Evolutionary conservation across 1,140 invertebrate species (phyloP).

Genomic region (Sycophila sp.): DNA sequence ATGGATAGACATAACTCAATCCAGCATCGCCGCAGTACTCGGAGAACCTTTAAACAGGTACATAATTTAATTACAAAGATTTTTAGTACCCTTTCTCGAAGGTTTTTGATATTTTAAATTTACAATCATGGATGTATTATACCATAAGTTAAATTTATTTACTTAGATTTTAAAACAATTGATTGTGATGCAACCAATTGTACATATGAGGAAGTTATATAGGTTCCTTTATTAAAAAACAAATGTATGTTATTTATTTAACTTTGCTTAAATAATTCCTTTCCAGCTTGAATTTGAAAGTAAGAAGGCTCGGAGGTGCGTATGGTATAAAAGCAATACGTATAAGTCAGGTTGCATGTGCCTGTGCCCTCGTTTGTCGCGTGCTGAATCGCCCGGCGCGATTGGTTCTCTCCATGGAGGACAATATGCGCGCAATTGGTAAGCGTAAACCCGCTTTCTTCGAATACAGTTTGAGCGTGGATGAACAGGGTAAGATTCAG

Average conservation of each 20-base stretch:
- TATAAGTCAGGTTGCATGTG: constrained; percentile 66
- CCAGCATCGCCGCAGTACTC: constrained; percentile 64
- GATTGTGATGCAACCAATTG: no score
- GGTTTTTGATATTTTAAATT: no score
- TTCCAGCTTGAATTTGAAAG: constrained; percentile 70
- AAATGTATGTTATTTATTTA: background rate
- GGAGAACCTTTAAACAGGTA: constrained; percentile 58
- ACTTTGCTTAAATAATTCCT: background rate
- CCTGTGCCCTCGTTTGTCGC: constrained; percentile 72
- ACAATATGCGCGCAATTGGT: constrained; percentile 74
- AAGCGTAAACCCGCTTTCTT: constrained; percentile 71
- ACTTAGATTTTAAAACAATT: no score
- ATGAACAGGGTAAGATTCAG: constrained; percentile 74
- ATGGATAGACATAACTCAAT: background rate
- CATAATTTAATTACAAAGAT: background rate
- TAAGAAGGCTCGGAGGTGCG: constrained; percentile 76
- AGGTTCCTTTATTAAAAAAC: background rate
- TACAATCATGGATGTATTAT: no score
- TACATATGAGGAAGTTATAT: no score
- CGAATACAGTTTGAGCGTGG: constrained; percentile 75
- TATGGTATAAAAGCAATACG: constrained; percentile 77
- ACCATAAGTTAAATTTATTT: no score
- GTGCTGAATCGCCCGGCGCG: constrained; percentile 72
- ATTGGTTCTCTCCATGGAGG: constrained; percentile 72
- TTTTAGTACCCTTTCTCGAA: background rate